Evolutionary conservation across 2,888 invertebrate species (phyloP).

Genomic region (Athalia cordata): DNA sequence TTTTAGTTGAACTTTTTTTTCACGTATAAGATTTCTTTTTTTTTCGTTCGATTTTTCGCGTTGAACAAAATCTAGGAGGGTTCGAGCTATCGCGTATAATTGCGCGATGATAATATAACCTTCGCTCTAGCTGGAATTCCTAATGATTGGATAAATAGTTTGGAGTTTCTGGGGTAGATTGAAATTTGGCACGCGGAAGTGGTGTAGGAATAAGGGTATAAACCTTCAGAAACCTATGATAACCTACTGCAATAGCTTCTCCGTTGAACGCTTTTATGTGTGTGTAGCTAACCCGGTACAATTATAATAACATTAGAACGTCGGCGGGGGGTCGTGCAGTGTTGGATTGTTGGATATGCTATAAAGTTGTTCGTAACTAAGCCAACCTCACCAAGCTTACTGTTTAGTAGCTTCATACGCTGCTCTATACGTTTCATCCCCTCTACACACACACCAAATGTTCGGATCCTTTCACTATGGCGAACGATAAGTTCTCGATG

Average conservation of each 20-base stretch:
- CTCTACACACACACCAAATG: too few relatives aligned
- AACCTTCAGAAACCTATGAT: neutral
- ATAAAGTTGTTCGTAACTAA: conserved; percentile 38
- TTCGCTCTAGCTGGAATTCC: conserved; percentile 20
- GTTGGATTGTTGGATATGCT: conserved; percentile 34
- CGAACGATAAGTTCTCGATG: conserved; percentile 21
- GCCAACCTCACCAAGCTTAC: conserved; percentile 29
- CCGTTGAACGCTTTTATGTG: conserved; percentile 12
- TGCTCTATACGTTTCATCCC: conserved; percentile 4
- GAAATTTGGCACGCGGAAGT: conserved; percentile 35
- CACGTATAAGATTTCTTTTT: neutral
- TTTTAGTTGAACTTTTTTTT: neutral
- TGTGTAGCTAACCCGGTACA: conserved; percentile 20
- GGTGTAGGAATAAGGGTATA: too few relatives aligned
- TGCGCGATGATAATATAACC: conserved; percentile 25
- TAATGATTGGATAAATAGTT: conserved; percentile 41
- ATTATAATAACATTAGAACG: conserved; percentile 41
- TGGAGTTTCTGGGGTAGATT: conserved; percentile 24
- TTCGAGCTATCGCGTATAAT: neutral
- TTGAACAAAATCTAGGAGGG: too few relatives aligned
- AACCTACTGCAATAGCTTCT: neutral
- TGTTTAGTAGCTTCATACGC: conserved; percentile 25
- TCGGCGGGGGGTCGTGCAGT: conserved; percentile 19
- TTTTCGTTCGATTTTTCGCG: neutral
- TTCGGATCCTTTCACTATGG: too few relatives aligned